Evolutionary conservation across 2,797 vertebrate genomes (phyloP), one percentile per base, ranked within the genome.

Genomic region (Choloepus didactylus): DNA sequence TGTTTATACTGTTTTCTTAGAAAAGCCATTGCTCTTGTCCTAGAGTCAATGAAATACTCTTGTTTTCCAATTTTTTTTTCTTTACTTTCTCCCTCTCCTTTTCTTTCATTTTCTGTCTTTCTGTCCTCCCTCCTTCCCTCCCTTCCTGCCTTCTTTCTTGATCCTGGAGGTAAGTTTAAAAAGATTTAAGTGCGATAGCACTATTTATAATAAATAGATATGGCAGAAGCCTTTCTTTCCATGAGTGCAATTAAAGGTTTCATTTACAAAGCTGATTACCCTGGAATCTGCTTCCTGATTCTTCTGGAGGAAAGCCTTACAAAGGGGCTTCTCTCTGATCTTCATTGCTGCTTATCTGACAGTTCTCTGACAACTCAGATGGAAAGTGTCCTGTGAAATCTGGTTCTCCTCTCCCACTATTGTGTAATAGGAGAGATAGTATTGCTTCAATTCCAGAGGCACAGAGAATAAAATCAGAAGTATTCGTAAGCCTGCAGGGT

Each of bases 271-370:
- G 41, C 25, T 60, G 62, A 59, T 83, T 79, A 70, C 31, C 96
- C 51, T 97, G 25, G 54, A 97, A 56, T 41, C 3, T 89, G 9
- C 56, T 97, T 93, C 51, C 79, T 10, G 31, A 91, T 94, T 86
- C 31, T 95, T 86, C 5, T 87, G 73, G 91, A 93, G 87, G 85
- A 97, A 95, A 93, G 0, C 44, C 38, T 76, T 25, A 80, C 75
- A 89, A 95, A 27, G 59, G n/a, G 15, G 82, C 8, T 84, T 29
- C 38, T 41, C 60, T 89, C 49, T 95, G 51, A 66, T 60, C 31
- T 76, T 81, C 18, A 84, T 1, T 12, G 18, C 77, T 94, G 8
- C 56, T 95, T 93, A 60, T 62, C 81, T 67, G 64, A 44, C n/a
- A 91, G 23, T 38, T 91, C 44, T 94, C 31, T 51, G 10, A 29